phyloP scores from a whole-genome alignment of 2,797 vertebrate species.

The Sebastes matsubarae region DNA sequence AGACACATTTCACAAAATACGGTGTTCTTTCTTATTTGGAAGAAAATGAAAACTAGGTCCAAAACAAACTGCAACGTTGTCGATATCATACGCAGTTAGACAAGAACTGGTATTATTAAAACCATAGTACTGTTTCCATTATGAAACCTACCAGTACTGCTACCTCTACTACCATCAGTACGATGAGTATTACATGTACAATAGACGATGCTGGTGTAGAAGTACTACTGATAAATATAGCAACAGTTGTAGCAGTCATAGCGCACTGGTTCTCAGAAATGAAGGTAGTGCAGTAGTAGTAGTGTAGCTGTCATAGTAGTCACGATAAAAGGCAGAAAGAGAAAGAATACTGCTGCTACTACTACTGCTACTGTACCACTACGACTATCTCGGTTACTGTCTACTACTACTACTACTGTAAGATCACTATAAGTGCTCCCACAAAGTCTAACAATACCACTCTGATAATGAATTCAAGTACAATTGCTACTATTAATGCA shows the following conservation, averaged over 20 bases:
- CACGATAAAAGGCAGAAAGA: not conserved
- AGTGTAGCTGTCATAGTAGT: not conserved
- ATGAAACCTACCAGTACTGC: not conserved
- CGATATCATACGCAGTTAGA: not conserved
- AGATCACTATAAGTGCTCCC: not conserved
- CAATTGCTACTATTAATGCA: not conserved
- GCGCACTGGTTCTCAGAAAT: not conserved
- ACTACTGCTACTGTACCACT: not conserved
- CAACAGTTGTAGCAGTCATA: not conserved
- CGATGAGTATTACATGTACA: not conserved
- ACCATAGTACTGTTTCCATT: not conserved
- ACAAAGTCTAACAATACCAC: not conserved
- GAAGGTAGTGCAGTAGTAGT: not conserved
- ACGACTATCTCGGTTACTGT: too few relatives aligned
- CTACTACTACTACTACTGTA: not conserved
- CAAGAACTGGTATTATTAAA: not conserved
- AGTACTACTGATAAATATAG: not conserved
- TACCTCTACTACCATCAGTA: not conserved
- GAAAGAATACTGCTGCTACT: not conserved
- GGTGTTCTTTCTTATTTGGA: not conserved
- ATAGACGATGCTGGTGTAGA: fast-evolving
- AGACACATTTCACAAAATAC: not conserved
- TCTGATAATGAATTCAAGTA: not conserved
- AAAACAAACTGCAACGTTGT: not conserved
- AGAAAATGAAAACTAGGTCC: not conserved